phyloP scores from a whole-genome alignment of 2,888 invertebrate genomes.

The Clostera curtula region DNA sequence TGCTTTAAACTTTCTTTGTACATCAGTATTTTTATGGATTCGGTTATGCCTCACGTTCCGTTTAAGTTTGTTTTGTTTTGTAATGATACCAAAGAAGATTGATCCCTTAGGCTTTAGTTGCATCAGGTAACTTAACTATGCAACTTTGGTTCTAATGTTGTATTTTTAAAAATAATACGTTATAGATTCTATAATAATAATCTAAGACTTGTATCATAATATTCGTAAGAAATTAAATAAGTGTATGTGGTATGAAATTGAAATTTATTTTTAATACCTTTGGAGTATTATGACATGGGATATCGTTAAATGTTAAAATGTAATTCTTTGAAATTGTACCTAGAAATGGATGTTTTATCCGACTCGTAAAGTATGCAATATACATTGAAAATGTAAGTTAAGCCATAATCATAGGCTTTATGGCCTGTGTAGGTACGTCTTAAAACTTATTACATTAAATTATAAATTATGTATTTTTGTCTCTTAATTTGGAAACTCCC shows the following conservation, averaged over 20 bases:
- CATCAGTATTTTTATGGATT: slow-evolving; percentile 55
- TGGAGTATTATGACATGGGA: slow-evolving; percentile 51
- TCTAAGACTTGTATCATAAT: slow-evolving; percentile 68
- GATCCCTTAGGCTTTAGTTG: slow-evolving; percentile 60
- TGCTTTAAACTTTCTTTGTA: slow-evolving; percentile 64
- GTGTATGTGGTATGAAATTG: slow-evolving; percentile 46
- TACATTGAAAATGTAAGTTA: slow-evolving; percentile 50
- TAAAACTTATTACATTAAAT: slow-evolving; percentile 66
- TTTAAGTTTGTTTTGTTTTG: slow-evolving; percentile 56
- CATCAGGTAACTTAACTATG: slow-evolving; percentile 36
- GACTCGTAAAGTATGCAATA: slow-evolving; percentile 40
- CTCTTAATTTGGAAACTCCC: slow-evolving; percentile 30
- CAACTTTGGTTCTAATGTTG: slow-evolving; percentile 46
- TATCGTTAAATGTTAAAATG: slow-evolving; percentile 16
- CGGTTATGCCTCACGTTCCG: slow-evolving; percentile 35
- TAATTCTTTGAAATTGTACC: slow-evolving; percentile 16
- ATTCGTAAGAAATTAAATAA: slow-evolving; percentile 42
- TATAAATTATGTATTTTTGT: slow-evolving; percentile 49
- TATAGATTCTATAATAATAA: slow-evolving; percentile 55
- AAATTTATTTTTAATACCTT: slow-evolving; percentile 66
- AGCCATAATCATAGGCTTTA: slow-evolving; percentile 56
- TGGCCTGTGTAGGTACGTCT: slow-evolving; percentile 52
- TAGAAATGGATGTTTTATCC: slow-evolving; percentile 22
- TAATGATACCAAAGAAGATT: slow-evolving; percentile 73
- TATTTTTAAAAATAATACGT: slow-evolving; percentile 48